Evolutionary conservation across 1,140 invertebrate species (phyloP), one percentile per base, ranked within the genome.

Genomic region (Caenorhabditis latens): DNA sequence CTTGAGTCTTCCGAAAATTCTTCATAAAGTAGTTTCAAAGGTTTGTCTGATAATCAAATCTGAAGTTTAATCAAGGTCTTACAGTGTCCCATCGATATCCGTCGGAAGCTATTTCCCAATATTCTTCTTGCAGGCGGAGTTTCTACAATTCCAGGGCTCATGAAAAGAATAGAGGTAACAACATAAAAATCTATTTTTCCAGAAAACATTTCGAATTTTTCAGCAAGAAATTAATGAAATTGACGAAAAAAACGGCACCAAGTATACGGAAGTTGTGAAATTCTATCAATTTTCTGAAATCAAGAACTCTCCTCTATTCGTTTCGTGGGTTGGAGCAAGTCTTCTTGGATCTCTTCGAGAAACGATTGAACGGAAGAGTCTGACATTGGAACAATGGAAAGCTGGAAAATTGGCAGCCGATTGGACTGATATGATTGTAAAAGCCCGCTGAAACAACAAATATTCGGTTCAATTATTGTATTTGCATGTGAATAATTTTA

Each of bases 101-200:
- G 71, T 4, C n/a, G n/a, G 24, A 79, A 79, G 14, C 46, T 79
- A 8, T 79, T 79, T n/a, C 46, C 71, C 21, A 79, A 79, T 53
- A 21, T 50, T 50, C 46, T 79, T 21, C 46, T 79, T 4, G n/a
- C 46, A 13, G 71, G 71, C 46, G 71, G 71, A 79, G 71, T 79
- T 53, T 79, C 71, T n/a, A 79, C 46, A 24, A 79, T 79, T 79
- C 71, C 71, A 43, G 71, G 71, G 50, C 71, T 79, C 19, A 79
- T 79, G 71, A 79, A 79, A 19, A 46, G 71, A 43, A 7, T 79
- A 21, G 40, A 79, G 19, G 65, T 71, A 71, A 40, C 21, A 9
- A 16, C 16, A 65, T 65, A 40, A 32, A 19, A 16, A 16, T 32
- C 19, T 11, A 24, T 32, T 40, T 21, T 11, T 63, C 11, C 8